Base-by-base conservation (phyloP, 2,888 invertebrate species). In the Parnassius glacialis region DNA sequence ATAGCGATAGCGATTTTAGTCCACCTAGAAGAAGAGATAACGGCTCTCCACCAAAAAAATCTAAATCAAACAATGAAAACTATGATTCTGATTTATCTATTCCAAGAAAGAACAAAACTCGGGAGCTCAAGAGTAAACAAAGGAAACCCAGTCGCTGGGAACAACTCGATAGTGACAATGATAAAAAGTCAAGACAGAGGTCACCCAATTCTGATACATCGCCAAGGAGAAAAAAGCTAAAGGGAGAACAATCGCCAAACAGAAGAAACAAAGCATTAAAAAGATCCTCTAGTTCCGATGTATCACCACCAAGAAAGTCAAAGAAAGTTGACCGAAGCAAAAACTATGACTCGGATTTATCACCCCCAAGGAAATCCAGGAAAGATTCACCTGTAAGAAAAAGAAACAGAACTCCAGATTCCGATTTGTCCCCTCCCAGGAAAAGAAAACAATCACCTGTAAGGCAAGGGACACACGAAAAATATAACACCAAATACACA, bases 1-100 rank as follows among this genome's bases (percentile, higher is more conserved):
- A 65, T 12, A 82, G 81, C 65, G 87, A 86, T 48, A 85, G 83
- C 74, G 88, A 92, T 68, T 69, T 80, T 52, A 90, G 89, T 64
- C 90, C 87, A 13, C 85, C 83, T 0, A 81, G 84, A 68, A 80
- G 67, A 68, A 71, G 66, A 61, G 55, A 52, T 42, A n/a, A 13
- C 20, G 45, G 34, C 10, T 52, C 64, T 13, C 57, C 64, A 42
- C 52, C 59, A 12, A 57, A 56, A 41, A 55, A 44, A 42, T 53
- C 20, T 57, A 66, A 62, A 59, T 60, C 62, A 13, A 52, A 67
- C 10, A 64, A 66, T 41, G 72, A 60, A 65, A 65, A 69, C 48
- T 61, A 69, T 62, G 75, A 81, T 55, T 74, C 70, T 11, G 76
- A 77, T 57, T 12, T 62, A 12, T 75, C 72, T 25, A 73, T 73